Percentiles rank a stretch among this genome's conserved stretches.
These are phyloP conservation scores for Drosophila suzukii DNA, from an alignment of 1,140 invertebrate species.

Conservation along the genomic window DNA sequence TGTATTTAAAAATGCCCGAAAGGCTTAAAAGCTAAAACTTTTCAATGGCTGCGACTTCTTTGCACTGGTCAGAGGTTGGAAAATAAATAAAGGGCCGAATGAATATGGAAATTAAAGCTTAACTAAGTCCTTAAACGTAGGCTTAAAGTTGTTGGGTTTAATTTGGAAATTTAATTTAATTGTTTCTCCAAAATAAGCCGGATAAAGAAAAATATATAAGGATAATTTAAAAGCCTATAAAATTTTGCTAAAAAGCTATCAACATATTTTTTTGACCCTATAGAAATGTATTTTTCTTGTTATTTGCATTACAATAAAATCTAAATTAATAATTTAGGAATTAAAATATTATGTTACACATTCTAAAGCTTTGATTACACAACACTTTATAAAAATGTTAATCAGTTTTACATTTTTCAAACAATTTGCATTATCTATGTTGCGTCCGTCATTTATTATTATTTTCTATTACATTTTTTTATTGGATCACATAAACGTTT, in stretches of 20 bases:
- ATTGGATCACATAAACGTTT: slow-evolving; percentile 3
- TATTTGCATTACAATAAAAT: background rate
- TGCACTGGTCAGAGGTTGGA: background rate
- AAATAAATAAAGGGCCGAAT: slow-evolving; percentile 23
- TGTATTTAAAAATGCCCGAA: slow-evolving; percentile 70
- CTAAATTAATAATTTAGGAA: background rate
- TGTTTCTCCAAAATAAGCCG: background rate
- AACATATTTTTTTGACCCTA: background rate
- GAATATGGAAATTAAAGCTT: slow-evolving; percentile 6
- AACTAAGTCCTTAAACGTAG: background rate
- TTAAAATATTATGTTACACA: background rate
- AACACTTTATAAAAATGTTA: background rate
- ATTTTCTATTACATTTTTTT: slow-evolving; percentile 12
- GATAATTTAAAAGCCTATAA: background rate
- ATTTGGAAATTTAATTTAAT: no score
- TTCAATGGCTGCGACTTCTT: slow-evolving; percentile 40
- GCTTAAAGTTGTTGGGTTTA: background rate
- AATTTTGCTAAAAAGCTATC: no score
- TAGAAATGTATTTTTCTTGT: no score
- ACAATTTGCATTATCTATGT: slow-evolving; percentile 7
- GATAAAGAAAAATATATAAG: no score
- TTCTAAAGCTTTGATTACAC: background rate
- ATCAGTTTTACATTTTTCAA: slow-evolving; percentile 1
- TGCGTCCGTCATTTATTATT: background rate
- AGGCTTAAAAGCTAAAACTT: slow-evolving; percentile 35